These are phyloP conservation scores for Sphaerodactylus townsendi DNA, from an alignment of 2,113 vertebrate species.

Conservation along the genomic window DNA sequence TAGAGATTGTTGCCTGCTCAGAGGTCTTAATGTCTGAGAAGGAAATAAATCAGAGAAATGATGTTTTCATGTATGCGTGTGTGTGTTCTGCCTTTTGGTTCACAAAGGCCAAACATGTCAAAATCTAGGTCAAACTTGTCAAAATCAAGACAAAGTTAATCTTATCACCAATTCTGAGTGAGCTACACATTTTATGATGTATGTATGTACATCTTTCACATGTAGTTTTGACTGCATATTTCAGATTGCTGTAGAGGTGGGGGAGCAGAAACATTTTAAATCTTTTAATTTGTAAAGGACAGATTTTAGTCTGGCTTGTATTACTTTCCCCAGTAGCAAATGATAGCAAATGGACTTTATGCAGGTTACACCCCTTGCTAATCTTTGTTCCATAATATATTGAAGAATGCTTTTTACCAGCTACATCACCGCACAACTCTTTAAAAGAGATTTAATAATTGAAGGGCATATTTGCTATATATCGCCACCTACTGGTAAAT, in stretches of 20 bases:
- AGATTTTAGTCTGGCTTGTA: conserved; percentile 1
- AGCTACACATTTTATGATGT: background rate
- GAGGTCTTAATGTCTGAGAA: background rate
- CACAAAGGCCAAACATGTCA: background rate
- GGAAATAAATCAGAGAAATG: conserved; percentile 12
- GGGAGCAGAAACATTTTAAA: background rate
- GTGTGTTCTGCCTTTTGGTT: background rate
- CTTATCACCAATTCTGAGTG: background rate
- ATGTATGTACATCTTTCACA: background rate
- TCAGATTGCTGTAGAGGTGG: background rate
- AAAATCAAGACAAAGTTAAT: background rate
- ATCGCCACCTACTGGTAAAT: conserved; percentile 30
- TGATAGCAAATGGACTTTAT: background rate
- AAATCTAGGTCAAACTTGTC: background rate
- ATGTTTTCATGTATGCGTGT: background rate
- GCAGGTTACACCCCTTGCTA: background rate
- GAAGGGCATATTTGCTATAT: conserved; percentile 12
- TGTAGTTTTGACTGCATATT: background rate
- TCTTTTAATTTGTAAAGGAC: conserved; percentile 6
- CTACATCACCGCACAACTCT: background rate
- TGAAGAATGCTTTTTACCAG: background rate
- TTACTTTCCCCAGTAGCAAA: conserved; percentile 1
- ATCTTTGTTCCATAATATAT: conserved; percentile 5
- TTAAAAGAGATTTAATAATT: conserved; percentile 3
- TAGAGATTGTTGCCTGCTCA: background rate